Evolutionary conservation across 1,140 invertebrate species (phyloP).

Genomic region (Stegodyphus mimosarum): DNA sequence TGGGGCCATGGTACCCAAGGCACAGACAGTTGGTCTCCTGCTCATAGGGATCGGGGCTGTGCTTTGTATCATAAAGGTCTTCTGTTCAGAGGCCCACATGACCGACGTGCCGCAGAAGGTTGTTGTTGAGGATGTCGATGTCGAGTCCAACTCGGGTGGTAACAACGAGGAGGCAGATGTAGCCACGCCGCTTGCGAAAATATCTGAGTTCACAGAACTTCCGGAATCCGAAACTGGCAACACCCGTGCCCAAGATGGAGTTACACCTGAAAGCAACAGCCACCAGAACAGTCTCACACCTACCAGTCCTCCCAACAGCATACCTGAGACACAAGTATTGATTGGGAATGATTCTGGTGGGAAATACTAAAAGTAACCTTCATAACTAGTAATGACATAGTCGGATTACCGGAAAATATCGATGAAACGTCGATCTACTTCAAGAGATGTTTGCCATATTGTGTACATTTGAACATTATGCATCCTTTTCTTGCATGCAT

Average conservation of each 20-base stretch:
- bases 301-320: constrained; percentile 52
- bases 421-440: too few relatives aligned
- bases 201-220: constrained; percentile 41
- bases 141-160: constrained; percentile 9
- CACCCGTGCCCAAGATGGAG: background rate
- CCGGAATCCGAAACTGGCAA: constrained; percentile 6
- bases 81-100: constrained; percentile 53
- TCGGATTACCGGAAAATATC: too few relatives aligned
- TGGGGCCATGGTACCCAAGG: constrained; percentile 46
- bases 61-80: constrained; percentile 62
- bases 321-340: constrained; percentile 59
- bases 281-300: constrained; percentile 49
- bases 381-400: too few relatives aligned
- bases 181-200: constrained; percentile 29
- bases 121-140: constrained; percentile 3
- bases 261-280: background rate
- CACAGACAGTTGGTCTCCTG: constrained; percentile 61
- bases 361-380: constrained; percentile 10
- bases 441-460: too few relatives aligned
- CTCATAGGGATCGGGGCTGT: constrained; percentile 62
- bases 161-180: constrained; percentile 25
- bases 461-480: too few relatives aligned
- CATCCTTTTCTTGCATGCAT: too few relatives aligned
- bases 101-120: constrained; percentile 37
- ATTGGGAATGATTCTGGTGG: constrained; percentile 48